Conservation (phyloP, 2,113 vertebrate genomes). For the Alectura lathami region DNA sequence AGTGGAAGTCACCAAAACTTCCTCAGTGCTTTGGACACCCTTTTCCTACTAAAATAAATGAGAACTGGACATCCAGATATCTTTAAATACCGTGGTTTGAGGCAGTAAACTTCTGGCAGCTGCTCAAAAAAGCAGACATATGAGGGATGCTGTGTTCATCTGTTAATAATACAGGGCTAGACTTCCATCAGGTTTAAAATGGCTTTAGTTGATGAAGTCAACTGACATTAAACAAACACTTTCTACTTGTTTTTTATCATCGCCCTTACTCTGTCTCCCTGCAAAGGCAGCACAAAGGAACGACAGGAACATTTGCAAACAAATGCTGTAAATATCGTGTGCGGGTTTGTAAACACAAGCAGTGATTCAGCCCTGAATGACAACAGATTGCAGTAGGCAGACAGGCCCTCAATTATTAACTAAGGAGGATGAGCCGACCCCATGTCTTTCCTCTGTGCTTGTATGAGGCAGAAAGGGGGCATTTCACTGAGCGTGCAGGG, state of each 20-base stretch:
- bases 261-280: background rate
- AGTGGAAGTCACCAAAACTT: background rate
- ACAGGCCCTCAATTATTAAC: constrained; percentile 41
- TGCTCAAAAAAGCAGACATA: background rate
- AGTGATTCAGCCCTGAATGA: constrained; percentile 4
- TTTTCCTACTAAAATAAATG: background rate
- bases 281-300: background rate
- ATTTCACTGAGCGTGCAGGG: background rate
- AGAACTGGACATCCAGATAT: background rate
- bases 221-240: background rate
- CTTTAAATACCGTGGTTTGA: background rate
- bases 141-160: background rate
- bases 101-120: background rate
- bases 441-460: background rate
- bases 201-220: background rate
- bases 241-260: background rate
- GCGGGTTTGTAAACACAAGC: constrained; percentile 7
- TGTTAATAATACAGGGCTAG: background rate
- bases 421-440: background rate
- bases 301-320: constrained; percentile 9
- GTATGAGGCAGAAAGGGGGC: background rate
- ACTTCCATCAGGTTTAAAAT: background rate
- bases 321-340: background rate
- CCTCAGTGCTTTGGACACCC: background rate
- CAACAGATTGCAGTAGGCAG: background rate